Conservation (phyloP, 2,888 invertebrate genomes). For the Homarus gammarus region DNA sequence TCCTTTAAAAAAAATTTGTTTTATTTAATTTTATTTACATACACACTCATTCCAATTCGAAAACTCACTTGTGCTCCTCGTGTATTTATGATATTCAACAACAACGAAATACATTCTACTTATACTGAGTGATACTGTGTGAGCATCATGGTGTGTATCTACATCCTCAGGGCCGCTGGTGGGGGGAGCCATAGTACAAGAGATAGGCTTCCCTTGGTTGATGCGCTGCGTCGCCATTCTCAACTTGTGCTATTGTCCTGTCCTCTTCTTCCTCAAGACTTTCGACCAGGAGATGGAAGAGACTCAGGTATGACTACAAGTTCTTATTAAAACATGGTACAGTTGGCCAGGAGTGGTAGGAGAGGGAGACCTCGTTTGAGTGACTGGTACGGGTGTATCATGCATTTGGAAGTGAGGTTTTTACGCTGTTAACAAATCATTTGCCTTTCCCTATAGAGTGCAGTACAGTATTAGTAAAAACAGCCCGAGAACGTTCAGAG, state of each 20-base stretch:
- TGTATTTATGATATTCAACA: no score
- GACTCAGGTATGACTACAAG: slow-evolving; percentile 38
- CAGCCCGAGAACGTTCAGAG: no score
- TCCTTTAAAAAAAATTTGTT: no score
- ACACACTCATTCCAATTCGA: no score
- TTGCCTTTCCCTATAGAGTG: background rate
- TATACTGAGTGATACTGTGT: no score
- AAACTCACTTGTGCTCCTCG: no score
- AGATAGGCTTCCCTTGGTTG: slow-evolving; percentile 87
- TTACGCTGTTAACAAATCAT: background rate
- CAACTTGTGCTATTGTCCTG: slow-evolving; percentile 86
- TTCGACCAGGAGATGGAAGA: background rate
- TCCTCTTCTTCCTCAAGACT: slow-evolving; percentile 80
- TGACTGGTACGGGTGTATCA: no score
- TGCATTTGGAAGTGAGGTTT: no score
- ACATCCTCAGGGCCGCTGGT: slow-evolving; percentile 84
- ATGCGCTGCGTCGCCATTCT: slow-evolving; percentile 86
- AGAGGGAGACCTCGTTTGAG: no score
- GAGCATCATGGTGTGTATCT: background rate
- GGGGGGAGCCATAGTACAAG: slow-evolving; percentile 86
- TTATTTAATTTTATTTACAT: no score
- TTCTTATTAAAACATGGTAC: background rate
- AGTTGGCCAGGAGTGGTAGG: background rate
- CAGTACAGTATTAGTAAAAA: background rate
- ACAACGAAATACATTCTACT: no score